Conservation (phyloP, 1,140 invertebrate genomes). For the Pteromalus puparum region DNA sequence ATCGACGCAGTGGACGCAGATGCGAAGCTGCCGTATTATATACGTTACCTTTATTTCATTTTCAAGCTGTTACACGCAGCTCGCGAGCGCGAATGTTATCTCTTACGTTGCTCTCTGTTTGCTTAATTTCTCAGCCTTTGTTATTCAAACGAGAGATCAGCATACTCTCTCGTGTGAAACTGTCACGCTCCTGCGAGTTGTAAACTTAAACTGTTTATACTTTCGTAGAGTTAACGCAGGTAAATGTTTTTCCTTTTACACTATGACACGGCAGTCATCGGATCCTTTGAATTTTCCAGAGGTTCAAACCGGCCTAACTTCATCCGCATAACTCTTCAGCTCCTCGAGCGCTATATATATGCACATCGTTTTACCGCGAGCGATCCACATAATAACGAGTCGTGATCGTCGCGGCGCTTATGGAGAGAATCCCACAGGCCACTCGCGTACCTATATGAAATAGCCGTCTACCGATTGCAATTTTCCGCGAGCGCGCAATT, state of each 20-base stretch:
- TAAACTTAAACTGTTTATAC: no score
- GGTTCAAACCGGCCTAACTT: no score
- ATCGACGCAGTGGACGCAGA: background rate
- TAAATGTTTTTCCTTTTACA: no score
- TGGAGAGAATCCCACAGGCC: background rate
- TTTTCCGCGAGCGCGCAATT: constrained; percentile 1
- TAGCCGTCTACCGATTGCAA: background rate
- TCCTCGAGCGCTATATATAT: background rate
- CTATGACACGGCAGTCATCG: no score
- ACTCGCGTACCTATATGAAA: background rate
- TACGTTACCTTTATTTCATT: background rate
- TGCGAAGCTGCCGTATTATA: background rate
- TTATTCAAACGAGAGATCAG: background rate
- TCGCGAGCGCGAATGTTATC: background rate
- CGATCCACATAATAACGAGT: background rate
- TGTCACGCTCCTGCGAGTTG: no score
- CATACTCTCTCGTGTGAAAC: no score
- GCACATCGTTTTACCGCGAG: background rate
- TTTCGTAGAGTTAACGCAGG: no score
- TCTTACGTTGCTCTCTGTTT: background rate
- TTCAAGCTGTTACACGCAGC: background rate
- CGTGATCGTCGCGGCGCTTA: background rate
- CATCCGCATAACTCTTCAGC: no score
- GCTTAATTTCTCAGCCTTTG: background rate
- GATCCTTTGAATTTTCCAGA: no score